A percentile compares a stretch with the other conserved stretches of the same genome.
Evolutionary conservation across 2,888 invertebrate genomes (phyloP).

Genomic region (Nephrotoma guestfalica): DNA sequence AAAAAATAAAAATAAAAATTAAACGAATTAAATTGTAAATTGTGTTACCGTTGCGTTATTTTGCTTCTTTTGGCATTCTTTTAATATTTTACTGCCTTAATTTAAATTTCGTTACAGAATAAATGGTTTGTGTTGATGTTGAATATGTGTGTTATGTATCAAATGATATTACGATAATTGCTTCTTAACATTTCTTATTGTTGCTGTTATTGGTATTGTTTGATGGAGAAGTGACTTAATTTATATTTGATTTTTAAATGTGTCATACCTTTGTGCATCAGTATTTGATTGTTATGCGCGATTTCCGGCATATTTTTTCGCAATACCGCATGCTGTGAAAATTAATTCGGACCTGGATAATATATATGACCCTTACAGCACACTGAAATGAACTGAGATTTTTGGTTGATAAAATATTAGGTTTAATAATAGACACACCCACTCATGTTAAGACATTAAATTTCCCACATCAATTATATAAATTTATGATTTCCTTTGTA

Average conservation of each 20-base stretch:
- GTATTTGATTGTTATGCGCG: too few species aligned
- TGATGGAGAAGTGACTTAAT: background rate
- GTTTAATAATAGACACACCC: too few species aligned
- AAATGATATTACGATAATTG: background rate
- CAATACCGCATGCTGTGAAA: too few species aligned
- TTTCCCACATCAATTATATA: too few species aligned
- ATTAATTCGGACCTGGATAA: too few species aligned
- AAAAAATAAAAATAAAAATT: background rate
- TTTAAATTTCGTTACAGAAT: background rate
- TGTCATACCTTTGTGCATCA: too few species aligned
- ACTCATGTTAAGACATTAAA: too few species aligned
- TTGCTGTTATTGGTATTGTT: background rate
- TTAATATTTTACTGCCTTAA: background rate
- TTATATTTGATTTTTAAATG: background rate
- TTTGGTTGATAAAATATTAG: too few species aligned
- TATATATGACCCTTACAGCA: too few species aligned
- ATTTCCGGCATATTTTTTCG: too few species aligned
- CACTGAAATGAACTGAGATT: too few species aligned
- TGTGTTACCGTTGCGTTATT: background rate
- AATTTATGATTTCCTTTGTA: too few species aligned
- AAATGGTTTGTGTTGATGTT: background rate
- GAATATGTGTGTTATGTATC: background rate
- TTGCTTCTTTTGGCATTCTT: background rate
- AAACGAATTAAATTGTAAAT: background rate
- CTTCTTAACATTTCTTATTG: background rate